phyloP scores from a whole-genome alignment of 1,140 invertebrate species.

The Drosophila lacteicornis region DNA sequence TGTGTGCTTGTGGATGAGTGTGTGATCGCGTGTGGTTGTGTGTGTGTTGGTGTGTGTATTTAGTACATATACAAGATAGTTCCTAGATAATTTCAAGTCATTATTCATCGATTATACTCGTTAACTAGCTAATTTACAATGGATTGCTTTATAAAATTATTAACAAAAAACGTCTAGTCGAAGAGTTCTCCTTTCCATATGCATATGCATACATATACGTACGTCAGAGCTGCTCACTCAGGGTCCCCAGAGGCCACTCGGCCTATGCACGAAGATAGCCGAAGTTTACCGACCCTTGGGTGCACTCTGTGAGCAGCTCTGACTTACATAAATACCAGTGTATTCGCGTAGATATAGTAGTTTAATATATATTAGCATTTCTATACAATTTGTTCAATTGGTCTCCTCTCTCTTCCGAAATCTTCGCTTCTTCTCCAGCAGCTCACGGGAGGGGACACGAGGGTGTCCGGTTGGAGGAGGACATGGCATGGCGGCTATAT shows the following conservation, averaged over 20 bases:
- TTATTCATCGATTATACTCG: slow-evolving; percentile 35
- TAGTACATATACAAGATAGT: slow-evolving; percentile 69
- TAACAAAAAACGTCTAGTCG: slow-evolving; percentile 65
- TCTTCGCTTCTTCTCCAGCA: slow-evolving; percentile 27
- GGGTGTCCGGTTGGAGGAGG: slow-evolving; percentile 3
- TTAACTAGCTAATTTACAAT: slow-evolving; percentile 52
- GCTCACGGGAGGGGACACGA: slow-evolving; percentile 26
- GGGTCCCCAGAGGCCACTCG: background rate
- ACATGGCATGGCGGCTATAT: slow-evolving; percentile 59
- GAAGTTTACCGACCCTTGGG: background rate
- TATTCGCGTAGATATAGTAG: slow-evolving; percentile 47
- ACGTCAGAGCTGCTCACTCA: background rate
- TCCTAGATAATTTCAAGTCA: slow-evolving; percentile 52
- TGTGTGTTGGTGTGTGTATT: slow-evolving; percentile 31
- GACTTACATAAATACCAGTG: slow-evolving; percentile 32
- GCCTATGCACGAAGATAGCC: background rate
- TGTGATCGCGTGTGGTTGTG: slow-evolving; percentile 9
- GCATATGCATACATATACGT: slow-evolving; percentile 24
- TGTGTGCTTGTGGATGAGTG: slow-evolving; percentile 34
- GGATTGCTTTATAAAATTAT: slow-evolving; percentile 61
- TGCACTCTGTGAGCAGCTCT: background rate
- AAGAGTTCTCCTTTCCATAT: slow-evolving; percentile 37
- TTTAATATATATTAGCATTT: slow-evolving; percentile 63
- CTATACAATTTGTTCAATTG: slow-evolving; percentile 80
- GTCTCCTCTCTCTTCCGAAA: slow-evolving; percentile 22